Percentiles rank a stretch among this genome's conserved stretches.
Evolutionary conservation across 2,888 invertebrate genomes (phyloP).

Genomic region (Harmothoe impar): DNA sequence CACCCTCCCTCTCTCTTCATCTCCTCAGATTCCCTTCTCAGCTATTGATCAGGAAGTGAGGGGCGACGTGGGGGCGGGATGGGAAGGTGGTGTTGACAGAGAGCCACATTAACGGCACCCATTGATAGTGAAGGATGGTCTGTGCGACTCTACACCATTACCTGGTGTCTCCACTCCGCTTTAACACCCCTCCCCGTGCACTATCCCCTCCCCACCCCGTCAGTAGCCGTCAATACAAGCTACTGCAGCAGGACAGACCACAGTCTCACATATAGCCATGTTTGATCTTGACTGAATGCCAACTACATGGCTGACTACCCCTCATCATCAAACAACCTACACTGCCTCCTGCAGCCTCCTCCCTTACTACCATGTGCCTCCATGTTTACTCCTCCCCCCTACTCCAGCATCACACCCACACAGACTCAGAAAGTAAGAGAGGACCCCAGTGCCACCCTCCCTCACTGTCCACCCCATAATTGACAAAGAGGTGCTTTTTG

Average conservation of each 20-base stretch:
- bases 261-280: background rate
- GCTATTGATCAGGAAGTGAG: slow-evolving; percentile 17
- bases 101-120: background rate
- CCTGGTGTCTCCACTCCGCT: background rate
- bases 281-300: slow-evolving; percentile 25
- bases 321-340: background rate
- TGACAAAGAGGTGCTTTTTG: slow-evolving; percentile 48
- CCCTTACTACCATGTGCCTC: background rate
- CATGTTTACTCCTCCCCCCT: too few relatives aligned
- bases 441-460: background rate
- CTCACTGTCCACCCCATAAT: slow-evolving; percentile 33
- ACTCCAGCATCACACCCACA: background rate
- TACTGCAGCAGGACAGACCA: background rate
- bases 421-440: background rate
- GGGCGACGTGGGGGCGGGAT: background rate
- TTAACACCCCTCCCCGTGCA: background rate
- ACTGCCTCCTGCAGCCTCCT: background rate
- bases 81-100: slow-evolving; percentile 43
- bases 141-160: background rate
- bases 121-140: slow-evolving; percentile 49
- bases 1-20: background rate
- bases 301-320: background rate
- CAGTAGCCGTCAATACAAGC: background rate
- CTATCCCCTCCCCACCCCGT: background rate
- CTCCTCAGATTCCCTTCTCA: background rate